Evolutionary conservation across 92 coral and sea anemone species (phyloP).

Genomic region (Pocillopora grandis): DNA sequence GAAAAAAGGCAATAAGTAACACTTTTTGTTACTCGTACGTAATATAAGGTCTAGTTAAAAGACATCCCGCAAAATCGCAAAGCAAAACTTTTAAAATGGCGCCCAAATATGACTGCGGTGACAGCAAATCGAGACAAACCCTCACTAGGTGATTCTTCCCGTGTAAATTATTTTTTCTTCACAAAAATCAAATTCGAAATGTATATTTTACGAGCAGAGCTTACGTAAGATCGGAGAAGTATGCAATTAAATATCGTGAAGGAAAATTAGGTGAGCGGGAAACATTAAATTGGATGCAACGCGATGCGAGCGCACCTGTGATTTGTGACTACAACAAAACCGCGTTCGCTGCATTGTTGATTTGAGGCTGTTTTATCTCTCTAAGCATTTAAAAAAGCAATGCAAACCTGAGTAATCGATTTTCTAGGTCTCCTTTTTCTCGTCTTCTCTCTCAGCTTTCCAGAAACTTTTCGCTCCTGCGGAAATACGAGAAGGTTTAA

Average conservation of each 20-base stretch:
- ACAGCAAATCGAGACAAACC: no score
- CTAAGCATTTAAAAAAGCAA: no score
- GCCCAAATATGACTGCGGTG: no score
- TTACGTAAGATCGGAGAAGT: neutral
- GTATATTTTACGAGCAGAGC: no score
- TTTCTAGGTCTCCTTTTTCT: slow-evolving; percentile 32
- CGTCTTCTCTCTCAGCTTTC: slow-evolving; percentile 7
- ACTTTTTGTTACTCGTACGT: no score
- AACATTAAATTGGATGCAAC: neutral
- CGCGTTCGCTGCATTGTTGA: neutral
- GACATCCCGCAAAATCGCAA: no score
- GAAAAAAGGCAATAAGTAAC: no score
- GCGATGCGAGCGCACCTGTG: slow-evolving; percentile 13
- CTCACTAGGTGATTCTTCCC: no score
- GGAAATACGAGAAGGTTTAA: neutral
- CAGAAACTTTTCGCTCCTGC: neutral
- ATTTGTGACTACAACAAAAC: neutral
- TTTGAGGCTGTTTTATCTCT: neutral
- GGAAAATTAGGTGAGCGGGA: neutral
- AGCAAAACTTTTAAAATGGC: no score
- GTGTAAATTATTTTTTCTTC: no score
- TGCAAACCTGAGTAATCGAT: slow-evolving; percentile 8
- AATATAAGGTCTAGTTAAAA: no score
- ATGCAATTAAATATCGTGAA: neutral
- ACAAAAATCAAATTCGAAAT: no score